Base-by-base conservation (phyloP, 2,113 vertebrate genomes). In the Arvicanthis niloticus region DNA sequence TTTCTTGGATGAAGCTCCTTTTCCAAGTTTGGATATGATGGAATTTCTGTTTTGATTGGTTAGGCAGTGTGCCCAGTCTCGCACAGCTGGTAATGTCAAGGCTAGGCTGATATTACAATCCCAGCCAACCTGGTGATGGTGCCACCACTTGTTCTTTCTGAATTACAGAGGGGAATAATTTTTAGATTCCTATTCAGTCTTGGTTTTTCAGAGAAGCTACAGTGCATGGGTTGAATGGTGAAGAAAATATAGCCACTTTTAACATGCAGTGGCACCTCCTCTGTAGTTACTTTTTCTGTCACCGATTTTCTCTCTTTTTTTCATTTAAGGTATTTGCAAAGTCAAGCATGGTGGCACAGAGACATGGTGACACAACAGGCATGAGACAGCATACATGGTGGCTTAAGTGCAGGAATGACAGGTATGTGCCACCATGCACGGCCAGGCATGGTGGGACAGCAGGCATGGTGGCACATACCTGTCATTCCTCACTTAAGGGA, bases 11-110 rank as follows among this genome's bases (percentile, higher is more conserved):
- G 84, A 96, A 24, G 31, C 53, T 76, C 29, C 45, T 48, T 34
- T 81, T 94, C n/a, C 37, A 60, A 84, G 87, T 96, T 87, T 95
- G 87, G 90, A 53, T 78, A 68, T n/a, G 48, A 62, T 65, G 53
- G 91, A 68, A 90, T 93, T 78, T 70, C 84, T 94, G 68, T 76
- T 82, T 84, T 89, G 21, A 84, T 62, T 93, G 87, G 45, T 78
- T 89, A 89, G 88, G 77, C 60, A 58, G 26, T 31, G 31, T 15
- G 16, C 21, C 37, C 51, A 56, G 17, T 21, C 91, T 76, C 92
- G 13, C 58, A 81, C 72, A 97, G 67, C 60, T 88, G 85, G 58
- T 51, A 51, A 87, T 40, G 42, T 68, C 45, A 77, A 94, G 48
- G 67, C 67, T 68, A 15, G 31, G 26, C 58, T 95, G 21, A 82